Base-by-base conservation (phyloP, 2,113 vertebrate genomes). In the Gallinago jamesoni region DNA sequence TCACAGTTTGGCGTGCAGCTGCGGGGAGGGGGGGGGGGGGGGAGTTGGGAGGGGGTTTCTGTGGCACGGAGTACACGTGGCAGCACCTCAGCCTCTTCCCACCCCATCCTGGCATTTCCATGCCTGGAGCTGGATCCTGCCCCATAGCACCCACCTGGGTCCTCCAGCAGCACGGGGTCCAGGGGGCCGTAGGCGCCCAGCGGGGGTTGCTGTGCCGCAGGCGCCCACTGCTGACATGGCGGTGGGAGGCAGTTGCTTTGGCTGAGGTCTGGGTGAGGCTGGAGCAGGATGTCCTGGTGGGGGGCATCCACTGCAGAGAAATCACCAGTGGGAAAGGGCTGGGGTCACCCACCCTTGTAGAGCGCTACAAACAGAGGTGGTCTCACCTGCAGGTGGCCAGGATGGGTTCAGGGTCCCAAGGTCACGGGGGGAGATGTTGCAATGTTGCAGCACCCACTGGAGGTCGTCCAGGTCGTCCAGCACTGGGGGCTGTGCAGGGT, bases 401-500 rank as follows among this genome's bases (percentile, higher is more conserved):
- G 63, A 14, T 3, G 82, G 3, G 4, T 19, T 6, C 4, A 4
- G 5, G 0, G 72, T 0, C 2, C 0, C 45, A 4, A 41, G 2
- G 30, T 70, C 0, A 0, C 1, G 1, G 27, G 55, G 4, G 10
- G 87, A 75, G 87, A 97, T 97, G n/a, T 79, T 22, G 20, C 95
- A 95, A 0, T 70, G 79, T 80, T 93, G 45, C 86, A 97, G 63
- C 76, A 82, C 74, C 64, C 33, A 45, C 59, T 67, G 80, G 69
- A 97, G 77, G 1, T 1, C 0, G 14, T 94, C 87, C 52, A 87
- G 1, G 23, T 75, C 10, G 60, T 84, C 84, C 69, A 74, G 52
- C 2, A 0, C 0, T 0, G 2, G 3, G 13, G 55, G 7, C 28
- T 9, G 47, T 3, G 25, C 0, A 0, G 47, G 5, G 12, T 81